A percentile compares a stretch with the other conserved stretches of the same genome.
Conservation (phyloP, 2,888 invertebrate species). For the Trachelus tabidus region DNA sequence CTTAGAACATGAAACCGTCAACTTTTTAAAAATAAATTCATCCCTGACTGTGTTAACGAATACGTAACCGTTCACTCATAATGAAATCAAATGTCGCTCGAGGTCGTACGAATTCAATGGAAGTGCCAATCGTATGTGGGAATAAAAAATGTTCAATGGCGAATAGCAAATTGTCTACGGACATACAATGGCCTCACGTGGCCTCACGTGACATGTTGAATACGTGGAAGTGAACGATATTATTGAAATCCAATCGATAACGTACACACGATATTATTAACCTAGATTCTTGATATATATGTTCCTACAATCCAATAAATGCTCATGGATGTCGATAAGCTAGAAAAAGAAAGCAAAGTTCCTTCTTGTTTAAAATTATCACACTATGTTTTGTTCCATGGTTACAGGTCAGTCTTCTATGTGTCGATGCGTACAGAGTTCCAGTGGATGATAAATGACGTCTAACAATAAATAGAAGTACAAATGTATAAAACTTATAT, state of each 20-base stretch:
- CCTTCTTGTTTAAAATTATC: background rate
- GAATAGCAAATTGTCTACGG: background rate
- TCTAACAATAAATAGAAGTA: slow-evolving; percentile 4
- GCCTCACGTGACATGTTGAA: background rate
- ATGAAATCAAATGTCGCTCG: no score
- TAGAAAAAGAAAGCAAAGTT: background rate
- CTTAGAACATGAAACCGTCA: background rate
- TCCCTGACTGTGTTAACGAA: no score
- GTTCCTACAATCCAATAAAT: background rate
- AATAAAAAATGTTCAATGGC: background rate
- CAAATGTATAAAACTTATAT: slow-evolving; percentile 7
- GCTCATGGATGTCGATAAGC: background rate
- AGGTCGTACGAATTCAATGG: no score
- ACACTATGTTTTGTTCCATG: background rate
- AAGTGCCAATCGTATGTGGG: no score
- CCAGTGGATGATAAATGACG: background rate
- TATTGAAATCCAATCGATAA: background rate
- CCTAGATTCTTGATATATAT: background rate
- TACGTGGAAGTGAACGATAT: background rate
- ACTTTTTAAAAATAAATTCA: background rate
- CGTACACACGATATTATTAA: background rate
- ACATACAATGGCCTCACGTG: background rate
- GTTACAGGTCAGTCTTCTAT: background rate
- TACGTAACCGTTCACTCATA: no score
- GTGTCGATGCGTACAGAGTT: background rate